Evolutionary conservation across 2,113 vertebrate species (phyloP), one percentile per base, ranked within the genome.

Genomic region (Alouatta palliata): DNA sequence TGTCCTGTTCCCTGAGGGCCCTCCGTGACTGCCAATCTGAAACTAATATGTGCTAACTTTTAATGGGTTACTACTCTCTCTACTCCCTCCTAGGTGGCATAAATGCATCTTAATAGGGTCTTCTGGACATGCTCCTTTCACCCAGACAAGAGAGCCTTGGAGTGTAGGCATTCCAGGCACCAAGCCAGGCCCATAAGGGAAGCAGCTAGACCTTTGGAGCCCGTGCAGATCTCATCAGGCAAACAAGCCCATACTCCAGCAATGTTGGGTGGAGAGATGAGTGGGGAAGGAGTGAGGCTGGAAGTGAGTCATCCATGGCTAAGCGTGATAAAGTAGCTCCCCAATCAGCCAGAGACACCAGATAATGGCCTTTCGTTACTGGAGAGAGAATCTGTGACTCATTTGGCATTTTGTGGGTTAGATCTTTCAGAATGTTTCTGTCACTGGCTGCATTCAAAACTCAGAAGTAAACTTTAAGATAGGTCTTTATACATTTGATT

Each of bases 371-470:
- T 96, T 97, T 81, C 32, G 32, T 68, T 73, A 90, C 40, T 85
- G 56, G 35, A 95, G 75, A 95, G 83, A 77, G 49, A 68, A 77
- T 23, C 3, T 0, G 61, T 92, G 93, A 95, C 73, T 97, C 87
- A 88, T 2, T 71, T 96, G 92, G 70, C 87, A 96, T 97, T 97
- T 96, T 58, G n/a, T 58, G 20, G 70, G 71, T 96, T 91, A 94
- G 87, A 70, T 84, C 52, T 95, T 95, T 95, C 71, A 32, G 47
- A 85, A 87, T 81, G 58, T 77, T 94, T 71, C 30, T 80, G 17
- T 96, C 90, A 52, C 40, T 73, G 27, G 58, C 66, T 96, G 85
- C 32, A 35, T 70, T 91, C 52, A 88, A 92, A 90, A 32, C 56
- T 92, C 77, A 91, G 58, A 91, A n/a, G 75, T 27, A 90, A 79